Conservation (phyloP, 2,888 invertebrate species). For the Salticus scenicus region DNA sequence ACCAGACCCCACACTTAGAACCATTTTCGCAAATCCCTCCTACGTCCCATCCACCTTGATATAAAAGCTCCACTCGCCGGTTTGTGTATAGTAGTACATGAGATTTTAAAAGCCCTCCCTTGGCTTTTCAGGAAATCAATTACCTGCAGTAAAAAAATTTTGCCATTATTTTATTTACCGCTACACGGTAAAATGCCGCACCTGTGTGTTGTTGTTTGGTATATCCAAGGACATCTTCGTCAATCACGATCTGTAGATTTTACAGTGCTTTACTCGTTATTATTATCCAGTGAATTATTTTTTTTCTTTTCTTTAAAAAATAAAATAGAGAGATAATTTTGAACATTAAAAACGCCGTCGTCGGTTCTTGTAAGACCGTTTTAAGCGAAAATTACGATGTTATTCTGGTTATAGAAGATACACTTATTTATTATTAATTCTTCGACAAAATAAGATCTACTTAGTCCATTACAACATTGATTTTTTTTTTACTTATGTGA, state of each 20-base stretch:
- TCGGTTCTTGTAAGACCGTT: too few relatives aligned
- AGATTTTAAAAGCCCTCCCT: background rate
- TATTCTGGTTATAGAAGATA: too few relatives aligned
- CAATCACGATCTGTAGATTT: background rate
- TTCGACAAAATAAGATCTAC: too few relatives aligned
- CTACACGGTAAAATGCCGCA: constrained; percentile 2
- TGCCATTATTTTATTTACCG: background rate
- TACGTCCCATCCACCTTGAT: background rate
- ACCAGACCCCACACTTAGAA: constrained; percentile 10
- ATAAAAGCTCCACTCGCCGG: background rate
- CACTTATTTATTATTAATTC: too few relatives aligned
- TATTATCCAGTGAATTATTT: too few relatives aligned
- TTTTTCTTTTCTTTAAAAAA: too few relatives aligned
- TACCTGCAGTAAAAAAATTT: background rate
- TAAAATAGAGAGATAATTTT: too few relatives aligned
- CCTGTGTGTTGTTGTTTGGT: constrained; percentile 6
- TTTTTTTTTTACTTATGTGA: too few relatives aligned
- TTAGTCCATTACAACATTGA: too few relatives aligned
- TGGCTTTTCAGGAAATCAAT: constrained; percentile 1
- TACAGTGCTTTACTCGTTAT: too few relatives aligned
- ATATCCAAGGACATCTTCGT: background rate
- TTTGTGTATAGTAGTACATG: background rate
- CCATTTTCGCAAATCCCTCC: background rate
- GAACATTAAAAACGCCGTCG: too few relatives aligned
- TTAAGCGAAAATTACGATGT: too few relatives aligned